Base-by-base conservation (phyloP, 2,888 invertebrate species). In the Zeuzera pyrina region DNA sequence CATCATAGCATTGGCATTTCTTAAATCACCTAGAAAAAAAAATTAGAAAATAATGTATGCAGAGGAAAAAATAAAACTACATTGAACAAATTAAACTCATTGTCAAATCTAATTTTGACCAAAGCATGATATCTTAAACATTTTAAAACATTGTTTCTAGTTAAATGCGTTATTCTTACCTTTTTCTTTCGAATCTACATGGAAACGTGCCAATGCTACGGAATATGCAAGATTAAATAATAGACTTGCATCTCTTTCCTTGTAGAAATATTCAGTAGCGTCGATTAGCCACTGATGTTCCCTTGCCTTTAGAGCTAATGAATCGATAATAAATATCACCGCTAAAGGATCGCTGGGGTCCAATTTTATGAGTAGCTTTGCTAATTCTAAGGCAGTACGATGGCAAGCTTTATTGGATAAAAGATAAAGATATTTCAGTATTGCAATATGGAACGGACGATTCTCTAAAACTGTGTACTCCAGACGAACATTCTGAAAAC, bases 331-430 rank as follows among this genome's bases (percentile, higher is more conserved):
- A 27, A 94, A 83, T 31, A 92, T 76, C 0, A 90, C 81, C 0
- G 89, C 92, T 29, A 94, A 50, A 0, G 94, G 94, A 61, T 94
- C 94, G 0, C 86, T 85, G 0, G 92, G 91, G 59, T 93, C 92
- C 33, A 94, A 60, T 3, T 89, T 88, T 16, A 95, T 67, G 2
- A 96, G 71, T 15, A 95, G 65, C 69, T 96, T 96, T 53, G 91
- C 91, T 42, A 94, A 85, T 65, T 96, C 95, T 27, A 96, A 65
- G 0, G 95, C 92, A 0, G 95, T 95, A 38, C 94, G 86, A 53
- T 93, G 91, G 58, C 93, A 94, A 0, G 94, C 93, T 45, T 90
- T 85, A 42, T 91, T 91, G 0, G 91, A 90, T 7, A 94, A 84
- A 49, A 91, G 88, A 31, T 87, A 81, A 33, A 93, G 64, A 54